Evolutionary conservation across 2,888 invertebrate genomes (phyloP).

Genomic region (Lithosia quadra): DNA sequence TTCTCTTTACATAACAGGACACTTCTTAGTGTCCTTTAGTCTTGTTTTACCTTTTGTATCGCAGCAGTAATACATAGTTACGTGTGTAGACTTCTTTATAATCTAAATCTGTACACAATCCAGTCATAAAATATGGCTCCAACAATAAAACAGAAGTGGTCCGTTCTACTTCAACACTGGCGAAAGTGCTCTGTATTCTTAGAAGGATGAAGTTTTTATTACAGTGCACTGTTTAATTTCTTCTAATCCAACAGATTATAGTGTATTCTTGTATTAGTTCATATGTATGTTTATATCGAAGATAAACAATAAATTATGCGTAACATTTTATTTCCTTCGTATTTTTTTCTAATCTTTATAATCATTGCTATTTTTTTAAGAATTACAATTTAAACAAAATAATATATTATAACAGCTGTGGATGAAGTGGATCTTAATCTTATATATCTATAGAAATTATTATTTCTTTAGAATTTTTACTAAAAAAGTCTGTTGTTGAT

Average conservation of each 20-base stretch:
- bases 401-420: not conserved
- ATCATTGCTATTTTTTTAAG: slow-evolving; percentile 12
- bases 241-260: slow-evolving; percentile 62
- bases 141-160: slow-evolving; percentile 86
- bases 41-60: not conserved
- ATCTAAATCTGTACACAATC: slow-evolving; percentile 86
- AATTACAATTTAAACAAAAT: not conserved
- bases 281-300: slow-evolving; percentile 35
- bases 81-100: slow-evolving; percentile 50
- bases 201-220: slow-evolving; percentile 79
- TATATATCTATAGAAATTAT: too few species aligned
- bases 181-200: slow-evolving; percentile 82
- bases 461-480: too few species aligned
- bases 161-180: slow-evolving; percentile 77
- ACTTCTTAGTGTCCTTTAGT: not conserved
- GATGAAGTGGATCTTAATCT: not conserved
- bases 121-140: slow-evolving; percentile 85
- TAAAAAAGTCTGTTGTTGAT: not conserved
- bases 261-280: slow-evolving; percentile 43
- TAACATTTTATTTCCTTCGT: slow-evolving; percentile 30
- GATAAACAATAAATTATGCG: slow-evolving; percentile 40
- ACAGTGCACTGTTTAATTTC: slow-evolving; percentile 73
- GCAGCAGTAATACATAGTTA: not conserved
- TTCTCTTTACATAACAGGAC: not conserved
- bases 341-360: slow-evolving; percentile 29